Conservation (phyloP, 1,140 invertebrate species). For the Calephelis virginiensis region DNA sequence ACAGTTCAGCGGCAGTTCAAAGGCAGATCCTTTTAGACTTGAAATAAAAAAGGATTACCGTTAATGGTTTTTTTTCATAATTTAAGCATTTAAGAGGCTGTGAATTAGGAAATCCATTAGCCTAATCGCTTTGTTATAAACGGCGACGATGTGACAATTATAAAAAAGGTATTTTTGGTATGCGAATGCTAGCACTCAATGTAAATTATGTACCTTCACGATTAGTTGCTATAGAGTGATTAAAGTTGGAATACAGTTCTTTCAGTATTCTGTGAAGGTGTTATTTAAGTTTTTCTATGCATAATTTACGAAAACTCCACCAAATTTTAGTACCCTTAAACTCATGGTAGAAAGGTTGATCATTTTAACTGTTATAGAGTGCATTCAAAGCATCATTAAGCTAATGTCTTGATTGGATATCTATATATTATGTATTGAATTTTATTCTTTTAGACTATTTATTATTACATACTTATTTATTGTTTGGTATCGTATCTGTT, state of each 20-base stretch:
- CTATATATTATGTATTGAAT: too few relatives aligned
- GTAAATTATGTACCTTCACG: constrained; percentile 65
- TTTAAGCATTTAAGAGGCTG: constrained; percentile 29
- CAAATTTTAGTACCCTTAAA: too few relatives aligned
- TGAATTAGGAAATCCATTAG: constrained; percentile 72
- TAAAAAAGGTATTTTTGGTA: constrained; percentile 55
- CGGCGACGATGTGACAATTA: constrained; percentile 61
- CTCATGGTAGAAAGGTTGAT: too few relatives aligned
- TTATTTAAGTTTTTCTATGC: too few relatives aligned
- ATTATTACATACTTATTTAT: too few relatives aligned
- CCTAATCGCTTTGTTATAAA: constrained; percentile 57
- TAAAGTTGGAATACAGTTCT: background rate
- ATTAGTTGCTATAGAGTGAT: constrained; percentile 24
- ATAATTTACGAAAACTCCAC: too few relatives aligned
- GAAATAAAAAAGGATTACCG: constrained; percentile 9
- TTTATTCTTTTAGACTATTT: too few relatives aligned
- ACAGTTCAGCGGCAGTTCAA: background rate
- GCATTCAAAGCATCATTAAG: too few relatives aligned
- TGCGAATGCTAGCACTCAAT: constrained; percentile 67
- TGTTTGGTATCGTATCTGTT: too few relatives aligned
- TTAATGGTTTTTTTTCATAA: background rate
- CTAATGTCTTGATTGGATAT: too few relatives aligned
- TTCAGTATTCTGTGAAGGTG: too few relatives aligned
- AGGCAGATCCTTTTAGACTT: background rate
- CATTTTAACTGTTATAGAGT: too few relatives aligned